Evolutionary conservation across 1,140 invertebrate species (phyloP), one percentile per base, ranked within the genome.

Genomic region (Drosophila asahinai): DNA sequence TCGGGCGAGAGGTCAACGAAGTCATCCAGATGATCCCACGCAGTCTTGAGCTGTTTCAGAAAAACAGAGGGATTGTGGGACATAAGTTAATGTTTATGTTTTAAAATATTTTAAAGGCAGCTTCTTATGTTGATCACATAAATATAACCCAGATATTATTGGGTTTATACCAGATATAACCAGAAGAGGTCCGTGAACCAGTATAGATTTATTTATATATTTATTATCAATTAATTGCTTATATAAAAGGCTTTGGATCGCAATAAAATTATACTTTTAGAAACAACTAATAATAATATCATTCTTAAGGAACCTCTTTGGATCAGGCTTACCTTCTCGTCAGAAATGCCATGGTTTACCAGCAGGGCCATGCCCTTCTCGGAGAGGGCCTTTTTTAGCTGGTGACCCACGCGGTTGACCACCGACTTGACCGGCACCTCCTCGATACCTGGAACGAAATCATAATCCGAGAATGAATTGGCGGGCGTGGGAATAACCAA

Each of bases 301-400:
- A n/a, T n/a, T n/a, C n/a, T n/a, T n/a, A n/a, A n/a, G n/a, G n/a
- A n/a, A n/a, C n/a, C n/a, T n/a, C n/a, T n/a, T n/a, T n/a, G n/a
- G n/a, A n/a, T n/a, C 15, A 0, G 9, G n/a, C 38, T 73, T 94
- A 96, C 96, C 95, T 96, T 96, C 84, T 95, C 95, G 73, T 96
- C 95, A 52, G 95, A 95, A 81, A 96, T 95, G 76, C 96, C 95
- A 86, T 96, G 96, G 92, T 96, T 96, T 71, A 96, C 96, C 62
- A 96, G 94, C 92, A 96, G 94, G 15, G 95, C 96, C 68, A 96
- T 94, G 70, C 96, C 96, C 87, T 96, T 96, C 78, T 95, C 94
- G 67, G 94, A 94, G 55, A 96, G 93, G 12, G 96, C 95, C 76
- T 94, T 94, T 80, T 95, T 94, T 72, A 96, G 92, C 86, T 96